These are phyloP conservation scores for Aulostomus chinensis DNA, from an alignment of 2,797 vertebrate genomes.

Conservation along the genomic window DNA sequence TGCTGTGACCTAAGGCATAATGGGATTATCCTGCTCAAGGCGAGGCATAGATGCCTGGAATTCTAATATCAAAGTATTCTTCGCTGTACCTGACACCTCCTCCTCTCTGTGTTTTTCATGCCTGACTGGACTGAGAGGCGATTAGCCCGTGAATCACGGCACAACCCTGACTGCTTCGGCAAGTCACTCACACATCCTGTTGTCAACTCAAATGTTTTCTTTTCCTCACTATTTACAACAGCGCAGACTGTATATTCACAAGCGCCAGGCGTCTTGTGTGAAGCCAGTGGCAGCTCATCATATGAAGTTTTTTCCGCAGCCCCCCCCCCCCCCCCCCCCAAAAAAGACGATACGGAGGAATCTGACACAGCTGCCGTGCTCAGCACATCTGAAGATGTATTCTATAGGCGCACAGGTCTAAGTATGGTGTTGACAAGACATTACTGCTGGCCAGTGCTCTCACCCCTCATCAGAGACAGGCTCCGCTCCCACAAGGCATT, in stretches of 20 bases:
- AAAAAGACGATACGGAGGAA: too few relatives aligned
- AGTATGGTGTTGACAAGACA: slow-evolving; percentile 56
- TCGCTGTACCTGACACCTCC: slow-evolving; percentile 63
- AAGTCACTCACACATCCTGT: slow-evolving; percentile 57
- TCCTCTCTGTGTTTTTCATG: slow-evolving; percentile 60
- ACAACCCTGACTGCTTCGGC: slow-evolving; percentile 33
- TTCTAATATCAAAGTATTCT: slow-evolving; percentile 71
- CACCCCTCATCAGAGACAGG: slow-evolving; percentile 69
- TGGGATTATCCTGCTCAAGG: slow-evolving; percentile 75
- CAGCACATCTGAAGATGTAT: slow-evolving; percentile 23
- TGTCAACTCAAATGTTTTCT: slow-evolving; percentile 8
- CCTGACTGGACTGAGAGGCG: slow-evolving; percentile 58
- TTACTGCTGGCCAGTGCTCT: slow-evolving; percentile 58
- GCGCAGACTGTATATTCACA: slow-evolving; percentile 33
- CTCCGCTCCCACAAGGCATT: slow-evolving; percentile 72
- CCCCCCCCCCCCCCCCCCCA: too few relatives aligned
- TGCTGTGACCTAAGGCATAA: slow-evolving; percentile 70
- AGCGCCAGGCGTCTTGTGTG: slow-evolving; percentile 6
- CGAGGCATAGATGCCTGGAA: slow-evolving; percentile 63
- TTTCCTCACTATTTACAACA: slow-evolving; percentile 18
- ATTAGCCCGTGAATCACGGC: slow-evolving; percentile 62
- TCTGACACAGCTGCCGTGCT: too few relatives aligned
- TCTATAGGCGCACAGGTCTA: slow-evolving; percentile 24
- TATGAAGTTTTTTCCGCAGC: slow-evolving; percentile 1
- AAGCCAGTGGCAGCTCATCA: slow-evolving; percentile 25